Base-by-base conservation (phyloP, 2,888 invertebrate genomes). In the Tipula lateralis region DNA sequence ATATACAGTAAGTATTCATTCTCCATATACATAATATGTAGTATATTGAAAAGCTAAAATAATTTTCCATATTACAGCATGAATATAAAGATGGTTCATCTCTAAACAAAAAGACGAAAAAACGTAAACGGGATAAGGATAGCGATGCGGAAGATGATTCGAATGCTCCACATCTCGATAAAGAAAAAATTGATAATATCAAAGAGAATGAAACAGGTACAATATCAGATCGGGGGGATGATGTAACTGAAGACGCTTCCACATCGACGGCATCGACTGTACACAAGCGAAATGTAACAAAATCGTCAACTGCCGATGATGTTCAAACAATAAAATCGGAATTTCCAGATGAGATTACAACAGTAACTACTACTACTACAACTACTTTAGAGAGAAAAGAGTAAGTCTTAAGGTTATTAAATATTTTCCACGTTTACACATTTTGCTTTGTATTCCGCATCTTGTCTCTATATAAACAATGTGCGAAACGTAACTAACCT, bases 81-180 rank as follows among this genome's bases (percentile, higher is more conserved):
- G 96, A 96, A 88, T 96, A 96, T 90, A 94, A 93, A 88, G 94
- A 94, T 1, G 92, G 92, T 85, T 92, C 92, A 85, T 91, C 91
- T 85, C 89, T 91, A 2, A 91, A 92, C 0, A 92, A 91, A 87
- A 91, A 91, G 86, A 89, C 90, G 85, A 92, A 90, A 85, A 94
- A 94, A 88, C 93, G 93, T 87, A 95, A 95, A 91, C 95, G 95
- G 89, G 96, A 95, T 86, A 96, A 96, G 90, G 95, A 96, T 88
- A 95, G 95, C 66, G 94, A 94, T 87, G 94, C 93, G 0, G 96
- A 96, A 88, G 94, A 94, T 85, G 93, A 93, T 87, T 88, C 87
- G 24, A 90, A 91, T 85, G 86, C 86, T 12, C 29, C 87, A 88
- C 91, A 87, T 50, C 87, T 88, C 86, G 89, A 88, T 86, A 88